A percentile compares a stretch with the other conserved stretches of the same genome.
Evolutionary conservation across 1,140 invertebrate genomes (phyloP).

Genomic region (Drosophila sproati): DNA sequence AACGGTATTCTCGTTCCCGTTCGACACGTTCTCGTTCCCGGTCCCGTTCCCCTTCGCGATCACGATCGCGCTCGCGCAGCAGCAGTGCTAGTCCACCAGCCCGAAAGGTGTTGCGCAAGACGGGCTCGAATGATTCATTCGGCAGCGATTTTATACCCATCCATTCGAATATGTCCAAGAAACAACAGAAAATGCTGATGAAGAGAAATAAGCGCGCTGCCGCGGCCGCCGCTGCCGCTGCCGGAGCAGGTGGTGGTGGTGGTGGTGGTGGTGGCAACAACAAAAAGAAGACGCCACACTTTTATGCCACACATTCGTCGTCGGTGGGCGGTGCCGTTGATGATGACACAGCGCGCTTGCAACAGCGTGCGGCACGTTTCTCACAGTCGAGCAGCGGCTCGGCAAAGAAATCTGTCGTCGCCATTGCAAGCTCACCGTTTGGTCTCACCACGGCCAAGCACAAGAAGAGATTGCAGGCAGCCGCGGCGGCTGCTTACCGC

Average conservation of each 20-base stretch:
- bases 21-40: slow-evolving; percentile 59
- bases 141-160: slow-evolving; percentile 72
- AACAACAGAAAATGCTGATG: slow-evolving; percentile 73
- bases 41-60: slow-evolving; percentile 43
- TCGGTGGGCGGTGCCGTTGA: slow-evolving; percentile 87
- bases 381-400: slow-evolving; percentile 83
- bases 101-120: slow-evolving; percentile 71
- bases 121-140: slow-evolving; percentile 59
- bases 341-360: slow-evolving; percentile 90
- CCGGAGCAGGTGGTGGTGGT: slow-evolving; percentile 28
- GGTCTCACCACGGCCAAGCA: slow-evolving; percentile 79
- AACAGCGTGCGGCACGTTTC: slow-evolving; percentile 95
- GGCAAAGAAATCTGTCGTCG: slow-evolving; percentile 78
- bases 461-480: slow-evolving; percentile 57
- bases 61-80: slow-evolving; percentile 68
- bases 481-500: slow-evolving; percentile 49
- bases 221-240: slow-evolving; percentile 69
- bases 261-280: slow-evolving; percentile 25
- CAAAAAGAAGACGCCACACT: slow-evolving; percentile 87
- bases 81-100: slow-evolving; percentile 63
- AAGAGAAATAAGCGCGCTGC: slow-evolving; percentile 85
- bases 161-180: slow-evolving; percentile 64
- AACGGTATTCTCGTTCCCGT: slow-evolving; percentile 72
- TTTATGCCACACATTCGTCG: slow-evolving; percentile 88
- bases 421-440: slow-evolving; percentile 80